Percentiles rank a stretch among this genome's conserved stretches.
Conservation (phyloP, 2,113 vertebrate species). For the Dryoscopus gambensis region DNA sequence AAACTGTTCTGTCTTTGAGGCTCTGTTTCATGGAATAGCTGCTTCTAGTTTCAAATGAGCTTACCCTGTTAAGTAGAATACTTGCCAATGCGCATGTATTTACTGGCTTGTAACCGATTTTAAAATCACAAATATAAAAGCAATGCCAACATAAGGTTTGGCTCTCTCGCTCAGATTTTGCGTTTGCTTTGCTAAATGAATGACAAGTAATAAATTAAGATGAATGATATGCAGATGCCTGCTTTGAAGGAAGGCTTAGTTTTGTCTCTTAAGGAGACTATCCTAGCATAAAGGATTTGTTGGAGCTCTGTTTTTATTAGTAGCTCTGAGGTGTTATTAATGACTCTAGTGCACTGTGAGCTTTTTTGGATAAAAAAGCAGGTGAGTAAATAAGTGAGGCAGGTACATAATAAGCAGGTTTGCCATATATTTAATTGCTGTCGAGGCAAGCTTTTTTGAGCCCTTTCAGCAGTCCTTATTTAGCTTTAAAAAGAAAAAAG, state of each 20-base stretch:
- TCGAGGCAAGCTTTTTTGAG: not conserved
- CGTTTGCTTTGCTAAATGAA: not conserved
- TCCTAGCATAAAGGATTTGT: not conserved
- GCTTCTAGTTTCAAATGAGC: not conserved
- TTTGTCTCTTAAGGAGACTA: not conserved
- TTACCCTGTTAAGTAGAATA: not conserved
- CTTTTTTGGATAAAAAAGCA: not conserved
- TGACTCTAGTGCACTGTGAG: rapidly evolving
- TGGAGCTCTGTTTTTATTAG: not conserved
- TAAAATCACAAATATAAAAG: not conserved
- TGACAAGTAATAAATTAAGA: not conserved
- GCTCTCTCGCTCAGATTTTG: not conserved
- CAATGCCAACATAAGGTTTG: not conserved
- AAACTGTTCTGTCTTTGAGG: not conserved
- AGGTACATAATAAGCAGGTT: not conserved
- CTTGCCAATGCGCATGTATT: not conserved
- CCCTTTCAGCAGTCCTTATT: not conserved
- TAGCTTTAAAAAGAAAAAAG: not conserved
- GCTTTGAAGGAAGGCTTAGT: not conserved
- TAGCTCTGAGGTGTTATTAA: not conserved
- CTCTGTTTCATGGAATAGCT: not conserved
- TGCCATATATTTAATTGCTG: not conserved
- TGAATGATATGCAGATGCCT: not conserved
- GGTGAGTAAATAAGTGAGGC: not conserved
- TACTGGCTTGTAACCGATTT: not conserved